Base-by-base conservation (phyloP, 1,140 invertebrate species). In the Triops longicaudatus region DNA sequence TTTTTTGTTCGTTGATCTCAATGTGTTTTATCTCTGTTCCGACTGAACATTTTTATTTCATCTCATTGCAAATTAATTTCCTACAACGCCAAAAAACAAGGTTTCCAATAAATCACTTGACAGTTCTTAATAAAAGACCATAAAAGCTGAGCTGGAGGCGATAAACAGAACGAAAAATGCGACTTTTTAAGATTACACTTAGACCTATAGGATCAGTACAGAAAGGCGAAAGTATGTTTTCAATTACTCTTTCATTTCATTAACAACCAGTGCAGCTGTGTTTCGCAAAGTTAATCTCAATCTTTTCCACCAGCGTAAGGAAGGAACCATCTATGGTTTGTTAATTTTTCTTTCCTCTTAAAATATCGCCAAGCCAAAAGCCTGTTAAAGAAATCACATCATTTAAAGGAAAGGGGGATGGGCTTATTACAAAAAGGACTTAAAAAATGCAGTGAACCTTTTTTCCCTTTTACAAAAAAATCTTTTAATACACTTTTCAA, bases 211-310 rank as follows among this genome's bases (percentile, higher is more conserved):
- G 50, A 63, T 17, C 50, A 63, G 22, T 5, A 22, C 50, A 22
- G 17, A 9, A 63, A 37, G 31, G 31, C 31, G 31, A 37, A 37
- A 2, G 31, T n/a, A n/a, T n/a, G 7, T 7, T 37, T 37, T 37
- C 31, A 37, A n/a, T 7, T 37, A 37, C 7, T 22, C 22, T 63
- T 63, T 63, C 14, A n/a, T 63, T 63, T 10, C 0, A 63, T n/a
- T 63, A n/a, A 63, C 17, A 63, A 63, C 50, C 22, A 63, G 50
- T 63, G 50, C 50, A 63, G 50, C 50, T 63, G 50, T 63, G 14
- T 22, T 63, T 37, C 31, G 31, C 31, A 37, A 37, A 37, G 31
- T 37, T 37, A 22, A n/a, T 63, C 17, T 63, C 50, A 63, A 63
- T 63, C 6, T 63, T 22, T 10, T 9, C 50, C 50, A 17, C 14